Base-by-base conservation (phyloP, 2,113 vertebrate species). In the Nycticebus coucang region DNA sequence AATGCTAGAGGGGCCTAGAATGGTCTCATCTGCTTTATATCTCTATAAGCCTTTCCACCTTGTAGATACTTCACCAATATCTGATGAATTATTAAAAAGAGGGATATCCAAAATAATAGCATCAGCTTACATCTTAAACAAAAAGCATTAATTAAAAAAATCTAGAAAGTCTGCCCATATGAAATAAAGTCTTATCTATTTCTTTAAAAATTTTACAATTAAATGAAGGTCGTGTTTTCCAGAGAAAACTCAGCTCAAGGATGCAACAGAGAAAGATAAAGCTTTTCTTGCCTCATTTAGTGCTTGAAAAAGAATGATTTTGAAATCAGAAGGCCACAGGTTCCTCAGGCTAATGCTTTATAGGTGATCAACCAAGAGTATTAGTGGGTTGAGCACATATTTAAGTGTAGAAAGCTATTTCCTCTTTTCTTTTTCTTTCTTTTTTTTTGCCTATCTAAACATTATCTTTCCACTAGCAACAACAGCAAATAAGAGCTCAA, bases 141-240 rank as follows among this genome's bases (percentile, higher is more conserved):
- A 57, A 45, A 80, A 80, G 15, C n/a, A n/a, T n/a, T 45, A 8
- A 22, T 80, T 4, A 45, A 30, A 15, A 50, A 24, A 30, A 15
- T 71, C 35, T 72, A 74, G 5, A 68, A 87, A 82, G 17, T 66
- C 22, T 75, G 17, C 33, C 55, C 22, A 50, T 30, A 45, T 68
- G 30, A 33, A 77, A 37, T 45, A 35, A 59, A 6, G 13, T 21
- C 18, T 59, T 78, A 62, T 19, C 19, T 77, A 19, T 77, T 88
- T 88, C 26, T 83, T 60, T 82, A 81, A 88, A 88, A 92, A 55
- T 21, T 60, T 75, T 83, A 83, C 11, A 37, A 18, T 33, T n/a
- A n/a, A 77, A 53, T 28, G 10, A 77, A 88, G 53, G 57, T 3
- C 30, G 62, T 71, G n/a, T 60, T 75, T 80, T 82, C 37, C 53